Conservation (phyloP, 2,888 invertebrate genomes). For the Acrocyrtus sp. region DNA sequence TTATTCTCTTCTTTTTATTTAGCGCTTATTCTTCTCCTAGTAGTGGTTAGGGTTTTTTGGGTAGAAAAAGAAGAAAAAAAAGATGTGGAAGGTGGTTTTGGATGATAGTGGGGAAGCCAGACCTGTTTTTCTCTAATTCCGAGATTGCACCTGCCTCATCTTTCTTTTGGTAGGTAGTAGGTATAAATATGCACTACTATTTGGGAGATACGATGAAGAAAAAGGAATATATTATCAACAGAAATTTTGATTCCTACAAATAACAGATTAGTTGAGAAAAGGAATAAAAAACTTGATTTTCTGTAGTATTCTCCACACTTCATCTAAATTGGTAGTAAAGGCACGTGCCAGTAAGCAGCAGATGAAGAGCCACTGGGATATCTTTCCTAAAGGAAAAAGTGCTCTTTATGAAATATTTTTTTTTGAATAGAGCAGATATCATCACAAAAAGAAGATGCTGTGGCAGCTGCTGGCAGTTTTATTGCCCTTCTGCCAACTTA, state of each 20-base stretch:
- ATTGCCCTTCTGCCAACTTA: neutral
- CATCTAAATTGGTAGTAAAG: constrained; percentile 14
- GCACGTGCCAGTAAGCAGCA: constrained; percentile 21
- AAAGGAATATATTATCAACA: constrained; percentile 10
- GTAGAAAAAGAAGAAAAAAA: neutral
- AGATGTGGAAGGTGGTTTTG: neutral
- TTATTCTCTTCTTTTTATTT: constrained; percentile 5
- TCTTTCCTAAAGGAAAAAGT: neutral
- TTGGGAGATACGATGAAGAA: constrained; percentile 1
- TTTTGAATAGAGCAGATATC: neutral
- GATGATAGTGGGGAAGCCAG: constrained; percentile 10
- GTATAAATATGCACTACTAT: neutral
- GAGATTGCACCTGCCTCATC: constrained; percentile 4
- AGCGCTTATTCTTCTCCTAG: neutral
- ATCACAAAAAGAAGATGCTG: neutral
- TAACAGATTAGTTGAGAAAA: neutral
- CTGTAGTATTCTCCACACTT: neutral
- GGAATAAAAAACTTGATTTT: constrained; percentile 3
- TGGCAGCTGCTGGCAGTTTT: constrained; percentile 27
- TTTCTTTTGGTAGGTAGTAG: neutral
- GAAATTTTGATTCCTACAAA: neutral
- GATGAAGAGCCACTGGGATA: neutral
- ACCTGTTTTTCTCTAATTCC: constrained; percentile 11
- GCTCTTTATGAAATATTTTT: neutral
- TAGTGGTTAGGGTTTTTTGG: neutral